These are phyloP conservation scores for Cyclophora punctaria DNA, from an alignment of 2,888 invertebrate genomes.

Conservation along the genomic window DNA sequence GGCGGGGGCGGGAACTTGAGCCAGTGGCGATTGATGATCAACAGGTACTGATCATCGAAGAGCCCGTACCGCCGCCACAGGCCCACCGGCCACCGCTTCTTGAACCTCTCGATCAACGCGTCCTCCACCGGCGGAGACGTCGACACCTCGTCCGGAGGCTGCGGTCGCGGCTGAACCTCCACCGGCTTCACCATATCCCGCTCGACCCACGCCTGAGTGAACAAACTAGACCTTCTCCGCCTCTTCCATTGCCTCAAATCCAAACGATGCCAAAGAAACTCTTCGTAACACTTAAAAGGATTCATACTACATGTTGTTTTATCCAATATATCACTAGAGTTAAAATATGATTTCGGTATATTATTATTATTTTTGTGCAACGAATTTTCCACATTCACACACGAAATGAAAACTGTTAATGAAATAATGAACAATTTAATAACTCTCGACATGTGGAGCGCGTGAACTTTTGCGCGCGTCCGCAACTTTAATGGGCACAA, in stretches of 20 bases:
- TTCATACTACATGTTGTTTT: constrained; percentile 23
- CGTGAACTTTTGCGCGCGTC: constrained; percentile 22
- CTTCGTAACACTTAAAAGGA: constrained; percentile 39
- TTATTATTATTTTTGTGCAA: constrained; percentile 21
- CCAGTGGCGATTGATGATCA: constrained; percentile 81
- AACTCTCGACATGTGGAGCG: constrained; percentile 34
- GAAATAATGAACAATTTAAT: constrained; percentile 39
- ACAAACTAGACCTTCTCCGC: constrained; percentile 38
- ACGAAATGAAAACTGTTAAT: constrained; percentile 36
- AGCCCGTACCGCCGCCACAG: constrained; percentile 71
- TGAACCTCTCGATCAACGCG: constrained; percentile 41
- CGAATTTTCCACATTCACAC: constrained; percentile 32
- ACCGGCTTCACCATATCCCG: constrained; percentile 6
- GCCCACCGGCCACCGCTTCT: constrained; percentile 53
- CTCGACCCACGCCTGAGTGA: constrained; percentile 11
- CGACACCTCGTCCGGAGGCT: neutral
- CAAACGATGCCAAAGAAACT: constrained; percentile 41
- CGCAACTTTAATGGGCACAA: constrained; percentile 33
- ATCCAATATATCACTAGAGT: neutral
- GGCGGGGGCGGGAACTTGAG: constrained; percentile 78
- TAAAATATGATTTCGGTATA: constrained; percentile 8
- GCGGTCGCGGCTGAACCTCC: neutral
- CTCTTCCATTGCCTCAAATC: constrained; percentile 60
- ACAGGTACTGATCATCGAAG: constrained; percentile 73
- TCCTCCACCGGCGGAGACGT: constrained; percentile 4